These are phyloP conservation scores for Tipula unca DNA, from an alignment of 2,888 invertebrate species.

Conservation along the genomic window DNA sequence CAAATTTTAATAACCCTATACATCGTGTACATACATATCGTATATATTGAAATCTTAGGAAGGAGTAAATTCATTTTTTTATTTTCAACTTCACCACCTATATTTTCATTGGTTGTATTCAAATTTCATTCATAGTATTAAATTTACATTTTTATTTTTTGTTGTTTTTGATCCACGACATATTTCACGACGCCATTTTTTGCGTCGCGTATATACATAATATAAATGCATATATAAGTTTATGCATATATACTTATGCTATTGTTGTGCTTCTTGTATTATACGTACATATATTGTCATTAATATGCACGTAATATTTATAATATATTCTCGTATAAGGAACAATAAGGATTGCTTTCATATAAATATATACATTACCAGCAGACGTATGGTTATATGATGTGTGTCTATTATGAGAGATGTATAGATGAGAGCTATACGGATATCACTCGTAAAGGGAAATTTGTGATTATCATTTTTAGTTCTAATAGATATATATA, in stretches of 20 bases:
- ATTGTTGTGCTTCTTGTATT: not conserved
- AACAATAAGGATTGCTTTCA: not conserved
- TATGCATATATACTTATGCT: not conserved
- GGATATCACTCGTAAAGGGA: too few relatives aligned
- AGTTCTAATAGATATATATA: too few relatives aligned
- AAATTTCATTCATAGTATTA: not conserved
- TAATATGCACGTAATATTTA: not conserved
- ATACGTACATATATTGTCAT: not conserved
- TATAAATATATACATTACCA: not conserved
- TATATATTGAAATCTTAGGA: not conserved
- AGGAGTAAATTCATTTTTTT: not conserved
- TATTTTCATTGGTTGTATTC: not conserved
- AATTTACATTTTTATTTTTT: not conserved
- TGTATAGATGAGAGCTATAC: not conserved
- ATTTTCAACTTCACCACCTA: not conserved
- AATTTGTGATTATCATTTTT: too few relatives aligned
- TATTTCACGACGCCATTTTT: slow-evolving; percentile 14
- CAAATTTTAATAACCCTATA: not conserved
- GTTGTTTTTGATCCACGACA: not conserved
- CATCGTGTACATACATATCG: not conserved
- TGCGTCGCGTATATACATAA: not conserved
- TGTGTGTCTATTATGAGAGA: not conserved
- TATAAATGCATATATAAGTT: not conserved
- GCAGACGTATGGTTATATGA: not conserved
- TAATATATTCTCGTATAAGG: not conserved